A percentile compares a stretch with the other conserved stretches of the same genome.
These are phyloP conservation scores for Astyanax mexicanus DNA, from an alignment of 2,797 vertebrate genomes.

Conservation along the genomic window DNA sequence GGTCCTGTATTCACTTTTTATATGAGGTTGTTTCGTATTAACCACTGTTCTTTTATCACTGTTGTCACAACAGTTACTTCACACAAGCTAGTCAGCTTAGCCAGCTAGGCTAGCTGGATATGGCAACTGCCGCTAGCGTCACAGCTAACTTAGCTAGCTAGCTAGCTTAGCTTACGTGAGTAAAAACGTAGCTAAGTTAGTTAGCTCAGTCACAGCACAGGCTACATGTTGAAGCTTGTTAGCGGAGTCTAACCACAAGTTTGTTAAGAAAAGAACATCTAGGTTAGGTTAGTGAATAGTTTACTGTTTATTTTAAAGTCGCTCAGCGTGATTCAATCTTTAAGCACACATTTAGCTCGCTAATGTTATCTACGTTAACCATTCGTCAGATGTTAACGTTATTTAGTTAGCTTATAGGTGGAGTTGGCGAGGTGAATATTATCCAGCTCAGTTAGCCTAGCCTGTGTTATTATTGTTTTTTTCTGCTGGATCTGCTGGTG, in stretches of 20 bases:
- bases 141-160: not conserved
- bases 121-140: no score
- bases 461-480: not conserved
- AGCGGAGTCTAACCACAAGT: not conserved
- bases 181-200: no score
- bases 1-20: slow-evolving; percentile 5
- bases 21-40: not conserved
- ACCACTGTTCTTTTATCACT: no score
- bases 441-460: not conserved
- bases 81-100: no score
- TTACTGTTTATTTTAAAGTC: not conserved
- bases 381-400: not conserved
- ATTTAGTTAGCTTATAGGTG: slow-evolving; percentile 1
- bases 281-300: not conserved
- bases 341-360: not conserved
- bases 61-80: no score
- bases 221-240: not conserved
- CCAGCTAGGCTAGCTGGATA: not conserved
- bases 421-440: not conserved
- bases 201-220: no score
- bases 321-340: not conserved
- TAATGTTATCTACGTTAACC: no score
- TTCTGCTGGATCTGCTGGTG: not conserved
- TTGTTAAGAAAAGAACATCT: not conserved
- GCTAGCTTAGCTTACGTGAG: not conserved